Evolutionary conservation across 1,140 invertebrate genomes (phyloP).

Genomic region (Apolygus lucorum): DNA sequence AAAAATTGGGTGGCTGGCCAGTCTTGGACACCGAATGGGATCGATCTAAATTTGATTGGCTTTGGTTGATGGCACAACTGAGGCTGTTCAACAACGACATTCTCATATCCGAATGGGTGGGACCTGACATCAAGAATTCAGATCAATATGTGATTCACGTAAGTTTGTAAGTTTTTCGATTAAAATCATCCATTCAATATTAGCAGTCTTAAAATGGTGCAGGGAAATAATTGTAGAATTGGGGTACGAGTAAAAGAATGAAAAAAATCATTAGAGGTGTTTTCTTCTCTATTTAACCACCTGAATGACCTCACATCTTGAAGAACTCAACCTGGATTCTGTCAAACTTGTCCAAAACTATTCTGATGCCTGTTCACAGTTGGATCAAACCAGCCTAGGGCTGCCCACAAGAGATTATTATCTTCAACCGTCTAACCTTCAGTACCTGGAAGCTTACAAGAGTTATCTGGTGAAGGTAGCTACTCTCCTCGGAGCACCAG

Average conservation of each 20-base stretch:
- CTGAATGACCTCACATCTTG: too few relatives aligned
- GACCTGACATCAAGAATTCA: slow-evolving; percentile 81
- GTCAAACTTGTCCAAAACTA: too few relatives aligned
- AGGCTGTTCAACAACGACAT: slow-evolving; percentile 76
- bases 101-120: slow-evolving; percentile 73
- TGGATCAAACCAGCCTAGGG: slow-evolving; percentile 80
- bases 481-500: slow-evolving; percentile 54
- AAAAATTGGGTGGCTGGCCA: slow-evolving; percentile 76
- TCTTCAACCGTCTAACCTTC: slow-evolving; percentile 55
- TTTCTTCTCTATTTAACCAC: too few relatives aligned
- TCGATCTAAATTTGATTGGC: slow-evolving; percentile 57
- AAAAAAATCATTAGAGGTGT: too few relatives aligned
- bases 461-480: slow-evolving; percentile 63
- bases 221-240: slow-evolving; percentile 6
- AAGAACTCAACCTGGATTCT: too few relatives aligned
- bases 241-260: too few relatives aligned
- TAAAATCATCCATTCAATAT: background rate
- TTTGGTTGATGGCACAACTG: slow-evolving; percentile 62
- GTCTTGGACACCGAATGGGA: slow-evolving; percentile 56
- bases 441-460: slow-evolving; percentile 69
- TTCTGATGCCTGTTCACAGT: slow-evolving; percentile 40
- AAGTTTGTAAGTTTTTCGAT: slow-evolving; percentile 24
- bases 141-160: slow-evolving; percentile 76
- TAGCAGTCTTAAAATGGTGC: background rate
- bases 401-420: slow-evolving; percentile 80